Evolutionary conservation across 2,113 vertebrate genomes (phyloP), one percentile per base, ranked within the genome.

Genomic region (Chauna torquata): DNA sequence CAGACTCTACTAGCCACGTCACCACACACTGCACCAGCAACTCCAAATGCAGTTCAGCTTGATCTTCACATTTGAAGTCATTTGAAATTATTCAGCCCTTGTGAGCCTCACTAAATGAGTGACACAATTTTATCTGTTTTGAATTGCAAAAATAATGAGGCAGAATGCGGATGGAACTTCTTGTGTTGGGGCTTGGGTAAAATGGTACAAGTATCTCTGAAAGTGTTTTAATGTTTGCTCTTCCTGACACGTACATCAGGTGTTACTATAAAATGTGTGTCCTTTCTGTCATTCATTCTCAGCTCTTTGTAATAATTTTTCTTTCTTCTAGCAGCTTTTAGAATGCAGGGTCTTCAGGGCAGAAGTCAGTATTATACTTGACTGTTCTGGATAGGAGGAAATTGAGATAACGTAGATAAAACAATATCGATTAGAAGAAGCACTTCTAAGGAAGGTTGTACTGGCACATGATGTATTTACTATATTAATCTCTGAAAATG

Each of bases 41-140:
- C 19, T 57, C 30, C 86, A 36, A 40, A 14, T 4, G 42, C 49
- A 50, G 6, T 57, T 79, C 88, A 58, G 9, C 7, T 82, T 55
- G 1, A 8, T 20, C 11, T 52, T 62, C 0, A 0, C 45, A 74
- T 44, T 11, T 12, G 34, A 34, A 38, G n/a, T 38, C 2, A 19
- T 52, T 12, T 19, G 59, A 15, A 78, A 19, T 49, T 9, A 14
- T 7, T 45, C 68, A 59, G 25, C 57, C 38, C 24, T 78, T 16
- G 25, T 2, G 25, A 72, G 19, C 40, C 12, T 6, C 14, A 19
- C 6, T 27, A 62, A 18, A 38, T 28, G 20, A 30, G 62, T 28
- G 62, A 9, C 62, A 30, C 18, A 13, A 8, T 12, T 65, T 65
- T 34, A 20, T 42, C 40, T 65, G 12, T 10, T 58, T 14, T 59